Percentiles rank a stretch among this genome's conserved stretches.
These are phyloP conservation scores for Drosophila tsacasi DNA, from an alignment of 1,140 invertebrate species.

Conservation along the genomic window DNA sequence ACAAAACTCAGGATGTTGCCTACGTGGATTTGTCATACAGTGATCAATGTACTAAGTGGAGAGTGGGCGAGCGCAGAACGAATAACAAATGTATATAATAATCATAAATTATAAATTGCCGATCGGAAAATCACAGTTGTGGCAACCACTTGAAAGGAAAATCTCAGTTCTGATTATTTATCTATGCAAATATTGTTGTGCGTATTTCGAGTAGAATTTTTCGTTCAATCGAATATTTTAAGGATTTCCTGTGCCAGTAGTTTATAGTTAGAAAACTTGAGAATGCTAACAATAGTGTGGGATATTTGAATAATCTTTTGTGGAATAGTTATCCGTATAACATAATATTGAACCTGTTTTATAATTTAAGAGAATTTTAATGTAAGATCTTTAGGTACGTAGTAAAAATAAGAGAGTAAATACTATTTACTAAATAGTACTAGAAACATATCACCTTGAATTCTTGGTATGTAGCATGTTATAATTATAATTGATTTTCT, in stretches of 20 bases:
- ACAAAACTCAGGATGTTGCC: conserved; percentile 47
- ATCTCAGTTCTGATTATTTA: conserved; percentile 23
- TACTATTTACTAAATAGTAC: too few relatives aligned
- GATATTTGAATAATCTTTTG: not conserved
- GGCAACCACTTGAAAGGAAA: conserved; percentile 2
- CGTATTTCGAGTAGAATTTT: not conserved
- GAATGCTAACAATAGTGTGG: not conserved
- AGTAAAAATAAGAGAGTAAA: too few relatives aligned
- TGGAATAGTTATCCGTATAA: too few relatives aligned
- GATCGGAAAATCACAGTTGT: conserved; percentile 20
- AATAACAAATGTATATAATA: conserved; percentile 21
- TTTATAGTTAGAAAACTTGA: not conserved
- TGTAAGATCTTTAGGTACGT: too few relatives aligned
- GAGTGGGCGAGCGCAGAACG: conserved; percentile 1
- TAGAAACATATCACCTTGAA: not conserved
- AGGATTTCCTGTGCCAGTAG: not conserved
- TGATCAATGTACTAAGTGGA: conserved; percentile 38
- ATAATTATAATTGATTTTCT: not conserved
- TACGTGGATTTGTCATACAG: conserved; percentile 44
- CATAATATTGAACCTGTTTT: not conserved
- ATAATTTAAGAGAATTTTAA: not conserved
- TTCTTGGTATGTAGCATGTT: not conserved
- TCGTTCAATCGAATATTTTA: not conserved
- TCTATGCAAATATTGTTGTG: conserved; percentile 11
- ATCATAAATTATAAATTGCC: conserved; percentile 37